A percentile compares a stretch with the other conserved stretches of the same genome.
phyloP scores from a whole-genome alignment of 1,140 invertebrate species.

The Thaumatotibia leucotreta region DNA sequence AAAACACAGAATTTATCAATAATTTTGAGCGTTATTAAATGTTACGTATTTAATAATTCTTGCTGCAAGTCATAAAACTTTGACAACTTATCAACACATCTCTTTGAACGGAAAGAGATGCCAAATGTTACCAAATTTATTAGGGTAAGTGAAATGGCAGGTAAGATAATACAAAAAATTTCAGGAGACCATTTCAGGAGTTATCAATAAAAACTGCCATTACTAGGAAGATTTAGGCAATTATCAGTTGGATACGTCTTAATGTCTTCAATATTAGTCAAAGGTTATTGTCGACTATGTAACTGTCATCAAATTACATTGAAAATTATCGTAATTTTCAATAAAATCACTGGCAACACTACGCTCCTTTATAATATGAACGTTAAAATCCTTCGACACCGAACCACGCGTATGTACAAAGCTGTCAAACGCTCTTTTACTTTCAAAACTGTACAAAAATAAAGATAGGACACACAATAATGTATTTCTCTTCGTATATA shows the following conservation, averaged over 20 bases:
- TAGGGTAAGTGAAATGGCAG: too few species aligned
- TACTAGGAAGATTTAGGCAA: too few species aligned
- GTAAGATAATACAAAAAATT: too few species aligned
- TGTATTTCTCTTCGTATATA: constrained; percentile 39
- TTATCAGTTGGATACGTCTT: background rate
- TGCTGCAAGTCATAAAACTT: background rate
- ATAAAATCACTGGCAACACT: background rate
- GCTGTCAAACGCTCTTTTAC: background rate
- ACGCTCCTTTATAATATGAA: background rate
- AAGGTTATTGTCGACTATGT: background rate
- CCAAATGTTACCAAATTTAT: too few species aligned
- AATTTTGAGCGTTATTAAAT: background rate
- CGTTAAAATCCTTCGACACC: background rate
- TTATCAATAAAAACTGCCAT: too few species aligned
- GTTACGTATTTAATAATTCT: background rate
- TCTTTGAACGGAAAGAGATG: background rate
- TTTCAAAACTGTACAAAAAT: constrained; percentile 57
- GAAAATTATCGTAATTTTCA: background rate
- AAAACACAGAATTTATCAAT: background rate
- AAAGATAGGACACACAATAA: constrained; percentile 42
- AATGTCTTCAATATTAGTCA: background rate
- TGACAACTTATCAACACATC: background rate
- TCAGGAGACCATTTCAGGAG: too few species aligned
- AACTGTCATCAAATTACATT: background rate
- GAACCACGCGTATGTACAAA: constrained; percentile 7